Evolutionary conservation across 2,113 vertebrate species (phyloP), one percentile per base, ranked within the genome.

Genomic region (Sakesphorus luctuosus): DNA sequence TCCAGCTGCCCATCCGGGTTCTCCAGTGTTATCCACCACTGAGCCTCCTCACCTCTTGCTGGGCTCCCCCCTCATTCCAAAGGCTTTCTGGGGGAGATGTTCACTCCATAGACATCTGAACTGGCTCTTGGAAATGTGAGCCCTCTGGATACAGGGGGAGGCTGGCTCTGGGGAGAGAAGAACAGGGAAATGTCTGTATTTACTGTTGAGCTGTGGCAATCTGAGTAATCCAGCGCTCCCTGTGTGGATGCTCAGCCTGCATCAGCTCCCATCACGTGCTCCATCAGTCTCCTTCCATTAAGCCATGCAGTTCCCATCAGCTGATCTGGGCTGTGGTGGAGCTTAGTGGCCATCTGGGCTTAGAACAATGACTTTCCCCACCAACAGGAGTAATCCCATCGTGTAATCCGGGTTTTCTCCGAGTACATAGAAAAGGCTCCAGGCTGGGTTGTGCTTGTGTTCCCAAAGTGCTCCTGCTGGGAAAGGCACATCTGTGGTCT

Each of bases 351-450:
- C 95, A 91, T 71, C 69, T 96, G 85, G 46, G 82, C 89, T 77
- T 58, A 58, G 43, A 95, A 49, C 83, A 96, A 36, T 13, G 67
- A 17, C 96, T 93, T 87, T 96, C 84, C 55, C 46, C 56, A 40
- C 10, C 89, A 49, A 80, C 86, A 91, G 25, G 84, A 94, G 89
- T 96, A 97, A 95, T 94, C 91, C 91, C 13, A 69, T 72, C 46
- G 4, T 26, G 36, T 67, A 56, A 91, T 56, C 72, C 25, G 14
- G 13, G 43, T 18, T 92, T 71, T 79, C 72, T 72, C 55, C 31
- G 80, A 87, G 58, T 16, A 26, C 44, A 9, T 33, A 11, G 40
- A 47, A 43, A 90, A 21, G 31, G 62, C 61, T 28, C 49, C 9
- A 6, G 91, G 36, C 80, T 3, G 36, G 4, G 33, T 77, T 66